A percentile compares a stretch with the other conserved stretches of the same genome.
Evolutionary conservation across 2,888 invertebrate species (phyloP).

Genomic region (Prosopocoilus inquinatus): DNA sequence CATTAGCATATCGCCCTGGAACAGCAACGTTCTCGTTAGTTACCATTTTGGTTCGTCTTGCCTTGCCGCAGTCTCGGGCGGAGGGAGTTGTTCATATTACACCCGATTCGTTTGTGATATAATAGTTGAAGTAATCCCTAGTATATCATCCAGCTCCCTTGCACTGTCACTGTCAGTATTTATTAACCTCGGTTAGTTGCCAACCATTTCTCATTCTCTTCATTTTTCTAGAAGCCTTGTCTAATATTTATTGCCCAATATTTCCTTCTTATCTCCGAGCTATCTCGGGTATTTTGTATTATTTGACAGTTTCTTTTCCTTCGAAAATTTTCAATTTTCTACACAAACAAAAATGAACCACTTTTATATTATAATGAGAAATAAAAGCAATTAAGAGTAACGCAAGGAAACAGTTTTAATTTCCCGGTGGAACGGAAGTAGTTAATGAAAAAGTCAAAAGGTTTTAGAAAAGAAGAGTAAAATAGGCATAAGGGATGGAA

Average conservation of each 20-base stretch:
- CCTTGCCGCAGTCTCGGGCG: background rate
- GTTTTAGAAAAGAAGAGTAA: too few species aligned
- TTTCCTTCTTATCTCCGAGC: constrained; percentile 24
- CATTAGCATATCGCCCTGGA: background rate
- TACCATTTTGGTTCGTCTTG: too few species aligned
- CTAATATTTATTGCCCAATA: constrained; percentile 30
- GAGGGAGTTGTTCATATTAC: background rate
- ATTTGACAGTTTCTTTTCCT: too few species aligned
- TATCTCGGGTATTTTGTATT: too few species aligned
- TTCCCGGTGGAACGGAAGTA: too few species aligned
- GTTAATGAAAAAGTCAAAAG: too few species aligned
- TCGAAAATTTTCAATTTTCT: too few species aligned
- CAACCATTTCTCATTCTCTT: constrained; percentile 38
- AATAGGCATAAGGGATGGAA: too few species aligned
- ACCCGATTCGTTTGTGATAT: background rate
- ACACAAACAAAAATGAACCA: too few species aligned
- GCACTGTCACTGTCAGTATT: constrained; percentile 38
- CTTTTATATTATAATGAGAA: too few species aligned
- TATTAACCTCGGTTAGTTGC: constrained; percentile 37
- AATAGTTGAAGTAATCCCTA: constrained; percentile 29
- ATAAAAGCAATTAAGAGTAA: too few species aligned
- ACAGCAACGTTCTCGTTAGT: background rate
- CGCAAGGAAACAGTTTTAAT: too few species aligned
- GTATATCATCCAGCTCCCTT: constrained; percentile 36
- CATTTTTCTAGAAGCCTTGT: constrained; percentile 32